These are phyloP conservation scores for Megalops cyprinoides DNA, from an alignment of 2,797 vertebrate species.

Conservation along the genomic window DNA sequence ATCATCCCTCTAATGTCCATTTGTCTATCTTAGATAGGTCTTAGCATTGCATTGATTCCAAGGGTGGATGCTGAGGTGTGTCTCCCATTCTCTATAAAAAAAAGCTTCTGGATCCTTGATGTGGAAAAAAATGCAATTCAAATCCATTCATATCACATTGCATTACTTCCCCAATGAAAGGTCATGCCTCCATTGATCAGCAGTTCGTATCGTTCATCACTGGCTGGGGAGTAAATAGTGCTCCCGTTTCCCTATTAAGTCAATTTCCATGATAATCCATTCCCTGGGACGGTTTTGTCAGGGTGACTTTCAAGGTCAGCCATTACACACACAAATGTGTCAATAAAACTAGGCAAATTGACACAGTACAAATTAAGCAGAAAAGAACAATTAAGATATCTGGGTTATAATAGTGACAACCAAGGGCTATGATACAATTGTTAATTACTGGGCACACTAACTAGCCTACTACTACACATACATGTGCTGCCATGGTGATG, in stretches of 20 bases:
- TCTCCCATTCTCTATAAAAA: not conserved
- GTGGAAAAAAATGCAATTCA: too few relatives aligned
- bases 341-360: not conserved
- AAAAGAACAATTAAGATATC: not conserved
- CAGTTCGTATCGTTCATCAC: conserved; percentile 59
- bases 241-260: not conserved
- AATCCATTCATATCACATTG: too few relatives aligned
- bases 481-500: not conserved
- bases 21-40: not conserved
- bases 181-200: conserved; percentile 61
- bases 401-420: not conserved
- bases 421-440: not conserved
- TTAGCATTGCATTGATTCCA: too few relatives aligned
- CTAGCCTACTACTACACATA: not conserved
- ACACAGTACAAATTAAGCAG: not conserved
- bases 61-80: too few relatives aligned
- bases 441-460: not conserved
- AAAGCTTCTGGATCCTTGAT: not conserved
- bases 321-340: not conserved
- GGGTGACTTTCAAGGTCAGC: not conserved
- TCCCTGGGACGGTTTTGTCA: not conserved
- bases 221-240: conserved; percentile 29
- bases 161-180: not conserved
- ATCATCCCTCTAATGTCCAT: not conserved
- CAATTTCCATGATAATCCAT: conserved; percentile 35